A percentile compares a stretch with the other conserved stretches of the same genome.
phyloP scores from a whole-genome alignment of 1,140 invertebrate species.

The Bombus confusus region DNA sequence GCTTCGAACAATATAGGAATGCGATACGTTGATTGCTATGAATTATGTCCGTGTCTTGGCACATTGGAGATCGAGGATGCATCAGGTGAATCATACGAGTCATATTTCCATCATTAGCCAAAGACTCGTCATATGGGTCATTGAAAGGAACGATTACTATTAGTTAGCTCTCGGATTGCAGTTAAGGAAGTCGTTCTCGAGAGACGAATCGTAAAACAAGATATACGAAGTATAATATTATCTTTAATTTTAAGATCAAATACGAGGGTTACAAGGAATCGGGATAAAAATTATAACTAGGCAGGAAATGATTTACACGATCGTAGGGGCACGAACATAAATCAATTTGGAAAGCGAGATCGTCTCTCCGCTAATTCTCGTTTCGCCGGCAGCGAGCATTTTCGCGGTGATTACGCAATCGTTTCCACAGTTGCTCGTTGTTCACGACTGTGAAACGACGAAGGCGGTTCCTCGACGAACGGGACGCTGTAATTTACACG shows the following conservation, averaged over 20 bases:
- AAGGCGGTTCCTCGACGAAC: constrained; percentile 12
- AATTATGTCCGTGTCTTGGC: not conserved
- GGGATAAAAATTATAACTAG: too few species aligned
- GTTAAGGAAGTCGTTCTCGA: too few species aligned
- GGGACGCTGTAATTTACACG: constrained; percentile 39
- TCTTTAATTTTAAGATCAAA: too few species aligned
- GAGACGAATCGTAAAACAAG: too few species aligned
- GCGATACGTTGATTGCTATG: too few species aligned
- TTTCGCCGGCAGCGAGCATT: constrained; percentile 22
- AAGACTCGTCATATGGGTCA: not conserved
- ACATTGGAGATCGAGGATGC: not conserved
- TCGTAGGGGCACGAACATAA: constrained; percentile 21
- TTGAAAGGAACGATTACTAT: not conserved
- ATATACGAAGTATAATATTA: too few species aligned
- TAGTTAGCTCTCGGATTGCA: too few species aligned
- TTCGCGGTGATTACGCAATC: constrained; percentile 3
- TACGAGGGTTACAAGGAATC: too few species aligned
- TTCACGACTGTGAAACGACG: not conserved
- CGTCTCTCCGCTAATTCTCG: not conserved
- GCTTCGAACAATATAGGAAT: not conserved
- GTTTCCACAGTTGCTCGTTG: not conserved
- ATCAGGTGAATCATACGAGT: not conserved
- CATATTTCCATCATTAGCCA: not conserved
- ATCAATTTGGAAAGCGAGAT: constrained; percentile 33
- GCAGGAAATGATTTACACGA: constrained; percentile 27